phyloP scores from a whole-genome alignment of 2,797 vertebrate species.

The Acrossocheilus wenchowensis region DNA sequence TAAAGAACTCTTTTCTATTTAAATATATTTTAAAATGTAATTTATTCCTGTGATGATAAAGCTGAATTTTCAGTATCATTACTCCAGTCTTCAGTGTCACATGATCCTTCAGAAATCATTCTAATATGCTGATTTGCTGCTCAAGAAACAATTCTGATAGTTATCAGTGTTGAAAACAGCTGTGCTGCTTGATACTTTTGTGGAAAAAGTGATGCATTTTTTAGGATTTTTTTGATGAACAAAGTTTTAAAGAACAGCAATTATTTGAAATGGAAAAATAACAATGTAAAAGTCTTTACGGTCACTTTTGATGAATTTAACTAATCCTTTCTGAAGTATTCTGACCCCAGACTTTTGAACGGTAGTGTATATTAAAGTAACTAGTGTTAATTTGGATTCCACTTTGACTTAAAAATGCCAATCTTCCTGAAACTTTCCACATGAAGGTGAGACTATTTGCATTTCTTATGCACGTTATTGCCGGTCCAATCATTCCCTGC shows the following conservation, averaged over 20 bases:
- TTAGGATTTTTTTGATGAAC: background rate
- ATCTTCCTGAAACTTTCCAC: constrained; percentile 25
- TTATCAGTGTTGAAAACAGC: no score
- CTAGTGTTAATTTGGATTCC: background rate
- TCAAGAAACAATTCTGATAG: background rate
- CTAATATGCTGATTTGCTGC: background rate
- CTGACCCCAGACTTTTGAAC: background rate
- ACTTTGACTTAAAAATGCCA: background rate
- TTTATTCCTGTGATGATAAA: background rate
- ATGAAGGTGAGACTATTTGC: constrained; percentile 14
- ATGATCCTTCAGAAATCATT: background rate
- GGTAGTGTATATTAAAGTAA: background rate
- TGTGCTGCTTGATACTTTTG: background rate
- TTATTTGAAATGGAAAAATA: background rate
- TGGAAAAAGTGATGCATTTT: background rate
- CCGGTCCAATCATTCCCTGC: constrained; percentile 48
- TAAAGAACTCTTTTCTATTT: no score
- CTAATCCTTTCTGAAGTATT: background rate
- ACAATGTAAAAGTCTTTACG: background rate
- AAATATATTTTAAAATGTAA: no score
- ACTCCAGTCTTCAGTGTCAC: background rate
- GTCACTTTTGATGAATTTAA: background rate
- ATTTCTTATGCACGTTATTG: constrained; percentile 10
- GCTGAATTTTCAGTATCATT: background rate
- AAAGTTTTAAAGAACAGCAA: background rate